Conservation (phyloP, 2,797 vertebrate genomes). For the Mormyrus hasselquistii region DNA sequence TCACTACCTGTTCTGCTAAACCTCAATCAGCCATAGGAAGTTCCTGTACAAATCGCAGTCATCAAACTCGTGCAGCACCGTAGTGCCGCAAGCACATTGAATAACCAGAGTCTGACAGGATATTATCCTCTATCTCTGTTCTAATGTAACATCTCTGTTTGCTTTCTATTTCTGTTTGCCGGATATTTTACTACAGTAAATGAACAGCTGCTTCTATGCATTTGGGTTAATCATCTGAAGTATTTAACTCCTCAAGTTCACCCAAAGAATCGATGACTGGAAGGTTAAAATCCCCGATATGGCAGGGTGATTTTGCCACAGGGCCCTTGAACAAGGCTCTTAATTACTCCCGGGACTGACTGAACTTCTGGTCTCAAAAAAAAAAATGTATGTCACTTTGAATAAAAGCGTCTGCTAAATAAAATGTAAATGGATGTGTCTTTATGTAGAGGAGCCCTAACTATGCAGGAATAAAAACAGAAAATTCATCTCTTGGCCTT, state of each 20-base stretch:
- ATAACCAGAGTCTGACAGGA: neutral
- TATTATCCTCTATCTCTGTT: neutral
- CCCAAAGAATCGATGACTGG: neutral
- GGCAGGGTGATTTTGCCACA: neutral
- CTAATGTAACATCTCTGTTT: neutral
- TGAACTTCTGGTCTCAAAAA: neutral
- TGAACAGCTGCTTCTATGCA: neutral
- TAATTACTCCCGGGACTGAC: neutral
- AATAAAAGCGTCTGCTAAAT: neutral
- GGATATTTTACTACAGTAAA: neutral
- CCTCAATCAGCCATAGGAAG: neutral
- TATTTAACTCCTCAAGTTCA: neutral
- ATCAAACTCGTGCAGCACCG: neutral
- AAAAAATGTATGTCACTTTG: neutral
- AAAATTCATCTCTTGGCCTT: slow-evolving; percentile 13
- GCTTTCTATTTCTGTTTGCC: neutral
- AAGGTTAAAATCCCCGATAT: neutral
- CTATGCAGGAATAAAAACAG: neutral
- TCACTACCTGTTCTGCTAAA: neutral
- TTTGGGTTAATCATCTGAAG: neutral
- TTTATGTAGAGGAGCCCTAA: neutral
- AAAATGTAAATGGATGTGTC: neutral
- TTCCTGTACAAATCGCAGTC: neutral
- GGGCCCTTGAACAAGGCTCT: neutral
- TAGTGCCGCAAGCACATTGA: neutral